Base-by-base conservation (phyloP, 37 sponge, comb jelly and placozoan species). In the Haliclona indistincta region DNA sequence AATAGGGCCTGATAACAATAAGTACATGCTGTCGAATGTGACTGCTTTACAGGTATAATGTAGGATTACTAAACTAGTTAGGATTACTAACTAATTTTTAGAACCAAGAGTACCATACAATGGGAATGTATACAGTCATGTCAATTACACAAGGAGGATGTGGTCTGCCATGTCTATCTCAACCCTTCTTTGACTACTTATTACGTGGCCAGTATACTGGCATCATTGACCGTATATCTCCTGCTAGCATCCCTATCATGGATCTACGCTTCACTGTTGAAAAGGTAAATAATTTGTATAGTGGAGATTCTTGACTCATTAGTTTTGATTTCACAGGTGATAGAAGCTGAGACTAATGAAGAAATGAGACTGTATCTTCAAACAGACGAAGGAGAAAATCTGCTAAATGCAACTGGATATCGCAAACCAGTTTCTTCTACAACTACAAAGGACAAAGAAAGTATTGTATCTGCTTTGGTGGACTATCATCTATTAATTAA, bases 121-220 rank as follows among this genome's bases (percentile, higher is more conserved):
- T 79, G 13, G 81, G 81, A n/a, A 30, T 40, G 29, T 81, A 71
- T 62, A 51, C 65, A 25, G 73, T 52, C 20, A 81, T 81, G 81
- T 72, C 73, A 4, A 44, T 71, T 5, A 34, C 38, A 13, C 81
- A 81, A 33, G 81, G 73, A 2, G 73, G 81, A 0, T n/a, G 38
- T 49, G 81, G 81, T 1, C 44, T 81, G 3, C 72, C 73, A 0
- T 37, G 70, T 34, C 51, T 81, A 3, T 23, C 73, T 22, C n/a
- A 45, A 23, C 39, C 64, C 17, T 58, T 74, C 44, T 82, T 66
- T 65, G 5, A 25, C 1, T 82, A 82, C 68, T 26, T 82, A 26
- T 22, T 42, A n/a, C n/a, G n/a, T n/a, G n/a, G n/a, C n/a, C n/a
- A n/a, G n/a, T n/a, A n/a, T n/a, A n/a, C n/a, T n/a, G n/a, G n/a